Evolutionary conservation across 1,140 invertebrate genomes (phyloP), one percentile per base, ranked within the genome.

Genomic region (Monomorium pharaonis): DNA sequence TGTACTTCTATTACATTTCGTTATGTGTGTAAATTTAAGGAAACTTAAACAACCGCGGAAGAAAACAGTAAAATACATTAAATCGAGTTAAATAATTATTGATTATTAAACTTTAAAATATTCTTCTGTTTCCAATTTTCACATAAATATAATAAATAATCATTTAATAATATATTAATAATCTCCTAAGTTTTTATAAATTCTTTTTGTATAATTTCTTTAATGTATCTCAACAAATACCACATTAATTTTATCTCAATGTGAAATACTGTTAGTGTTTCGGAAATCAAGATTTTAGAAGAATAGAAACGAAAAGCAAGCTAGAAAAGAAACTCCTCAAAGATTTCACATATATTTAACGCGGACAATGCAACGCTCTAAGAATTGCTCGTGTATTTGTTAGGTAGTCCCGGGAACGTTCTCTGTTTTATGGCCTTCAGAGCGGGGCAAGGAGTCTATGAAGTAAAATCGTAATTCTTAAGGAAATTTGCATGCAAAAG

Each of bases 381-480:
- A 78, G 75, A 49, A 78, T 63, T 62, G 78, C 67, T 72, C 78
- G n/a, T 81, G 78, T 81, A 81, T 81, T 72, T 81, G 65, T 81
- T 72, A 44, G 51, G 9, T 60, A 47, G 24, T 37, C 67, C 14
- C 33, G 51, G 78, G 78, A 81, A 81, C 24, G 65, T 42, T 83
- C 49, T 44, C 69, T 83, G 78, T 58, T 83, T 83, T 83, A 83
- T 58, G 27, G 78, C 67, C 30, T 83, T 60, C 78, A 42, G 78
- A 70, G 65, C 78, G 37, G 65, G 27, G 67, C 51, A 21, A 58
- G 37, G 54, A 74, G 78, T 83, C 78, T 74, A 81, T 81, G 78
- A 81, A 81, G 78, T 83, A 83, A 83, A 83, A 83, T 83, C 67
- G 78, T 83, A 83, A 83, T 83, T 83, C 78, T 83, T 83, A 74